Conservation (phyloP, 2,797 vertebrate species). For the Tokudaia tokunoshimensis region DNA sequence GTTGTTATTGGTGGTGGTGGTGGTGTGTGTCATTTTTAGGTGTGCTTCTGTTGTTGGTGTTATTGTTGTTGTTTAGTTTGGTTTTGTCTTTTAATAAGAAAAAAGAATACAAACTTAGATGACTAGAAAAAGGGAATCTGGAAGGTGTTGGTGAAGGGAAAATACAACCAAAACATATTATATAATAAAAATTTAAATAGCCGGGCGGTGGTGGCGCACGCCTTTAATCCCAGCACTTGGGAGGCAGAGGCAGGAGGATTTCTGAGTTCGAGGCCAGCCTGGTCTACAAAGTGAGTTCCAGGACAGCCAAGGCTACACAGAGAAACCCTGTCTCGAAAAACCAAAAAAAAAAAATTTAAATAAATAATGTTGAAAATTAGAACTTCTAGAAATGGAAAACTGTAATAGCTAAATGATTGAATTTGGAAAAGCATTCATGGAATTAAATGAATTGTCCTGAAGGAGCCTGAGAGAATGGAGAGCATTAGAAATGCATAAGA, state of each 20-base stretch:
- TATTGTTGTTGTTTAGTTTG: neutral
- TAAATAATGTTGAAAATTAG: neutral
- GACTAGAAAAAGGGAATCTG: neutral
- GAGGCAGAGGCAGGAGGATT: no score
- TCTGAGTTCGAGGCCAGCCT: no score
- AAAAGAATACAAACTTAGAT: neutral
- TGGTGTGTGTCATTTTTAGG: neutral
- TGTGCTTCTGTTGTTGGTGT: neutral
- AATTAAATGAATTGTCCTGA: slow-evolving; percentile 9
- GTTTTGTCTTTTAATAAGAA: neutral
- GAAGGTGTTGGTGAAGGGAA: neutral
- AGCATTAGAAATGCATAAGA: neutral
- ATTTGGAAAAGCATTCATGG: neutral
- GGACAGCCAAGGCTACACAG: no score
- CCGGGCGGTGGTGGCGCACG: no score
- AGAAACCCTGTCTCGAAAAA: no score
- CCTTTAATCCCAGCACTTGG: no score
- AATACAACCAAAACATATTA: neutral
- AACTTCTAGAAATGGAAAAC: slow-evolving; percentile 36
- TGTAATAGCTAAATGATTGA: neutral
- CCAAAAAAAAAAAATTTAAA: neutral
- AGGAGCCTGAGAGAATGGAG: neutral
- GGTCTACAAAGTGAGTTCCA: no score
- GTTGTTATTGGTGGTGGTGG: neutral
- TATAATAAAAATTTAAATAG: neutral